Base-by-base conservation (phyloP, 2,113 vertebrate genomes). In the Probosciger aterrimus region DNA sequence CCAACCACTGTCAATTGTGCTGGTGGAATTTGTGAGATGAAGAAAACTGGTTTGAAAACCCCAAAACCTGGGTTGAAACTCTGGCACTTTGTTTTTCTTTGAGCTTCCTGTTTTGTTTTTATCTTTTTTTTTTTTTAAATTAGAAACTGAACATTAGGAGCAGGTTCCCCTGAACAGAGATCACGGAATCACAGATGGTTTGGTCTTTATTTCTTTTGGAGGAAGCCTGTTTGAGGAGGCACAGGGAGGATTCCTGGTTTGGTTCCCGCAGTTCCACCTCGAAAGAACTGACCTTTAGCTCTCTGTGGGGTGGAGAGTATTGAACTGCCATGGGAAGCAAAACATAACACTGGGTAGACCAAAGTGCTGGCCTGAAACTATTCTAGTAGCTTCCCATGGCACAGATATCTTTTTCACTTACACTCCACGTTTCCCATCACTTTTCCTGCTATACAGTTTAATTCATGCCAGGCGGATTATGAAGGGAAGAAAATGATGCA, bases 381-480 rank as follows among this genome's bases (percentile, higher is more conserved):
- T 53, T 92, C 69, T 25, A 86, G 92, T 62, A 93, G 78, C 89
- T 93, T 91, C 93, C 85, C 92, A 95, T 95, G 92, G 86, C 44
- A 93, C 84, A 84, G 64, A 91, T 43, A 75, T 75, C 84, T 88
- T 84, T 62, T 87, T 53, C 76, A 88, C 70, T 96, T 95, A 90
- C 95, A 46, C 95, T 98, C 94, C 94, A 71, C 43, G 1, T 76
- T 69, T 73, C 94, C 92, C 93, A 94, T 64, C 94, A 81, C 93
- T 97, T 95, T 78, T 97, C 97, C 98, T 98, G 97, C 98, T 97
- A 97, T 98, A 98, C 98, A 98, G 97, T 92, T 97, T 97, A 97
- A 95, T 82, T 97, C 98, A 98, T 98, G 98, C 98, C 97, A 97
- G 97, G 97, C 84, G n/a, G 97, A 85, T 97, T 93, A 94, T 97